Evolutionary conservation across 2,888 invertebrate genomes (phyloP).

Genomic region (Drosophila anceps): DNA sequence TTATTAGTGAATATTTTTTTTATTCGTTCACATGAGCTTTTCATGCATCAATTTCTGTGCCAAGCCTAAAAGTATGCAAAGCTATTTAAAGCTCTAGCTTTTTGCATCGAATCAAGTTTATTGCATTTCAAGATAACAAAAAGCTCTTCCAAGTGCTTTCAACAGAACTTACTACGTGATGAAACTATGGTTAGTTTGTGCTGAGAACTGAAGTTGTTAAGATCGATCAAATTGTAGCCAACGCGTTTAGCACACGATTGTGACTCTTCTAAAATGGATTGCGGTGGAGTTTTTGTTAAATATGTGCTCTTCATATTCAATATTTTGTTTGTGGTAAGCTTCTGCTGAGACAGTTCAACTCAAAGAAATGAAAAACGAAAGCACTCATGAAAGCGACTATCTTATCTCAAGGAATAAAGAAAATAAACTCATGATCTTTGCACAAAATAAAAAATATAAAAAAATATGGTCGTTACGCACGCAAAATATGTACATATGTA

Average conservation of each 20-base stretch:
- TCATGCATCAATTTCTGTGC: background rate
- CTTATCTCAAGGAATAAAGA: slow-evolving; percentile 27
- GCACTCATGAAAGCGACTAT: background rate
- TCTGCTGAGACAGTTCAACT: background rate
- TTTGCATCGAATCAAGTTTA: background rate
- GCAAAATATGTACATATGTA: slow-evolving; percentile 3
- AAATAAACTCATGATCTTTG: slow-evolving; percentile 16
- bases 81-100: background rate
- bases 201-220: background rate
- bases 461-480: slow-evolving; percentile 2
- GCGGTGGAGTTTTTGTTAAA: slow-evolving; percentile 92
- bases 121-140: slow-evolving; percentile 21
- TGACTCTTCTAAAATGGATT: slow-evolving; percentile 87
- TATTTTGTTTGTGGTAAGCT: slow-evolving; percentile 91
- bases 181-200: slow-evolving; percentile 12
- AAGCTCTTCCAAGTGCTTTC: background rate
- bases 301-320: slow-evolving; percentile 93
- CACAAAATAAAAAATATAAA: slow-evolving; percentile 1
- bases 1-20: background rate
- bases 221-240: background rate
- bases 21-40: background rate
- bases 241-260: background rate
- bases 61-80: slow-evolving; percentile 12
- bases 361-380: background rate
- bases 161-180: background rate